Evolutionary conservation across 2,888 invertebrate species (phyloP), one percentile per base, ranked within the genome.

Genomic region (Trichopria drosophilae): DNA sequence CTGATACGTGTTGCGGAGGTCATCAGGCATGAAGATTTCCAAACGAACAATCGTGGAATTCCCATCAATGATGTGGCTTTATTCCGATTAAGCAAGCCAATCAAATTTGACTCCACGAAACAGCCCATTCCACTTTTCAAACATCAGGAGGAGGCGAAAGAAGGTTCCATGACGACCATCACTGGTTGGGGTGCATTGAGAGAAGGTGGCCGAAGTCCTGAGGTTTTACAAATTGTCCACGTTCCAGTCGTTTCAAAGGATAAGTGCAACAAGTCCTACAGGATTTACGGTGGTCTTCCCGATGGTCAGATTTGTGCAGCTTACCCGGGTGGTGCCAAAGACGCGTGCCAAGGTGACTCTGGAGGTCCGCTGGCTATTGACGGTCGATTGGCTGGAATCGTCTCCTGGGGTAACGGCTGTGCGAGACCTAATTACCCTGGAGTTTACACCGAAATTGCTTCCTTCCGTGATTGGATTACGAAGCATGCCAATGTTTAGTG

Each of bases 281-380:
- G 0, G 0, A 1, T 0, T 1, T 13, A 31, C 4, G 53, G 51
- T 1, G 51, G 57, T 0, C 0, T 68, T 6, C 60, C 60, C 10
- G 64, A 68, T 3, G 76, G 78, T 0, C 77, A 72, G 60, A 1
- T 80, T 79, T 84, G 84, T 62, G 84, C 84, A 10, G 84, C 82
- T 0, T 67, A 68, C 2, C 71, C 78, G 2, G 73, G 77, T 55
- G 84, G 84, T 4, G 84, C 83, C 18, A 79, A 52, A 18, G 62
- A 58, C 42, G 57, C 62, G 7, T 64, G 63, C 43, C 62, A 61
- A 22, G 63, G 64, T 34, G 64, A 66, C 45, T 65, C 65, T 12
- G 66, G 66, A 45, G 65, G 66, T 7, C 64, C 65, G 0, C 29
- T 65, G 16, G 56, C 61, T 16, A 55, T 65, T 45, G 36, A 42